Evolutionary conservation across 2,797 vertebrate species (phyloP).

Genomic region (Rhinoraja longicauda): DNA sequence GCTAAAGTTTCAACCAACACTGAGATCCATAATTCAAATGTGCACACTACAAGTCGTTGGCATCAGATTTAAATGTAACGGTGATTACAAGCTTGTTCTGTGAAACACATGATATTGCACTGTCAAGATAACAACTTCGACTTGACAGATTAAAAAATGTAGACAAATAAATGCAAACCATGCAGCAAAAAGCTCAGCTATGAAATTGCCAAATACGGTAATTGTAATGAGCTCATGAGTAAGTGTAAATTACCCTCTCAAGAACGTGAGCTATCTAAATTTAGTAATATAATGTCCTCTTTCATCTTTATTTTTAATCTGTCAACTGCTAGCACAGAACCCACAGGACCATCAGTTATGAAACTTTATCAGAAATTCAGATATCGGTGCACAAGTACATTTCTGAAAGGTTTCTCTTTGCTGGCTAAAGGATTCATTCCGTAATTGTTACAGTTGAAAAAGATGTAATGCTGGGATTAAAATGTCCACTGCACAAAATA

Average conservation of each 20-base stretch:
- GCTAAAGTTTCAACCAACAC: background rate
- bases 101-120: background rate
- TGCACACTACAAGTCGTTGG: background rate
- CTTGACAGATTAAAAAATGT: background rate
- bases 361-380: background rate
- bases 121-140: background rate
- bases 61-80: background rate
- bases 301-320: slow-evolving; percentile 22
- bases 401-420: background rate
- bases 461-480: background rate
- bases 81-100: background rate
- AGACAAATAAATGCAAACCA: background rate
- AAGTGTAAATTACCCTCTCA: background rate
- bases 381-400: background rate
- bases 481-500: background rate
- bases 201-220: background rate
- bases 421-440: background rate
- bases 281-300: background rate
- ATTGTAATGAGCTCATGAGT: background rate
- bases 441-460: no score
- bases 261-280: background rate
- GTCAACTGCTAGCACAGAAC: background rate
- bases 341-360: background rate
- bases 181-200: background rate
- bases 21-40: background rate